phyloP scores from a whole-genome alignment of 2,797 vertebrate species.

The Myotis pilosus region DNA sequence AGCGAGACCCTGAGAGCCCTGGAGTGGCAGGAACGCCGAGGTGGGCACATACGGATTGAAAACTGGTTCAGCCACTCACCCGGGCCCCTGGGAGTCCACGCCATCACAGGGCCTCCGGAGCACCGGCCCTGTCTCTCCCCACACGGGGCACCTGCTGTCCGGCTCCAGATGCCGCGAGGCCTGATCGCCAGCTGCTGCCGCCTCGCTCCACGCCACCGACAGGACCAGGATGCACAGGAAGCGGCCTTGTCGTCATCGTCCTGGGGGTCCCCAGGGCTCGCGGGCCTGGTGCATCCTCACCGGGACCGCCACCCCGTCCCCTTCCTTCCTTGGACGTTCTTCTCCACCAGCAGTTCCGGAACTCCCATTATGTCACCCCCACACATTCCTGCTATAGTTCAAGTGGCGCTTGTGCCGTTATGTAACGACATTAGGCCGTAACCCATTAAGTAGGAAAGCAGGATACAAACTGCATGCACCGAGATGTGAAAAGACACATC shows the following conservation, averaged over 20 bases:
- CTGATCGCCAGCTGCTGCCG: not conserved
- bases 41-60: not conserved
- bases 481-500: not conserved
- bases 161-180: no score
- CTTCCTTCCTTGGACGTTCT: not conserved
- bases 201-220: not conserved
- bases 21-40: not conserved
- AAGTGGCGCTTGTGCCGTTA: not conserved
- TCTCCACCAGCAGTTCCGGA: not conserved
- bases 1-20: not conserved
- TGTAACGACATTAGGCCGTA: not conserved
- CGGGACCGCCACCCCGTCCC: not conserved
- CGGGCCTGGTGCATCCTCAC: not conserved
- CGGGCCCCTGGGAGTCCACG: not conserved
- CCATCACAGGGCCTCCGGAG: fast-evolving
- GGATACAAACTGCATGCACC: not conserved
- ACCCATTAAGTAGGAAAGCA: slow-evolving; percentile 1
- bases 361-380: not conserved
- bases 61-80: not conserved
- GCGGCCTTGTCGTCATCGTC: not conserved
- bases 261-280: not conserved
- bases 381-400: not conserved
- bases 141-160: not conserved
- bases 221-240: fast-evolving
- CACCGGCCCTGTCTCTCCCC: not conserved